These are phyloP conservation scores for Andrena bucephala DNA, from an alignment of 2,888 invertebrate genomes.

Conservation along the genomic window DNA sequence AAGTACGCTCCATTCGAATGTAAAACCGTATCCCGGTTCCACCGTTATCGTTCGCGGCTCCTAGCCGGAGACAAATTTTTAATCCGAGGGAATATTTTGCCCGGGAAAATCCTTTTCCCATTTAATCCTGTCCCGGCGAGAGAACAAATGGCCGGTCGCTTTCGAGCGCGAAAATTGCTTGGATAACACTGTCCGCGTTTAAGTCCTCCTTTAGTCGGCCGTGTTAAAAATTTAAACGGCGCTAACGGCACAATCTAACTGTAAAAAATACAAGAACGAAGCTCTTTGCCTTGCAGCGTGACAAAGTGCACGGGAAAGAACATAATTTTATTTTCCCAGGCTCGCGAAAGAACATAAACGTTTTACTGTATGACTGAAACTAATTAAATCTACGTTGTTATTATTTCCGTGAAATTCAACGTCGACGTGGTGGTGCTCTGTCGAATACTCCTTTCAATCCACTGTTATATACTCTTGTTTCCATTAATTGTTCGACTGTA, in stretches of 20 bases:
- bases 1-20: conserved; percentile 9
- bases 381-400: neutral
- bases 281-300: neutral
- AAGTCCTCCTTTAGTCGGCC: conserved; percentile 1
- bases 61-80: conserved; percentile 34
- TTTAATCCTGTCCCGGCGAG: conserved; percentile 34
- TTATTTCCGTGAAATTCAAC: neutral
- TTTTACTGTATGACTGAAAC: neutral
- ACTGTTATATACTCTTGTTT: neutral
- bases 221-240: conserved; percentile 27
- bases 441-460: neutral
- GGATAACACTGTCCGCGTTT: conserved; percentile 33
- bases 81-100: conserved; percentile 35
- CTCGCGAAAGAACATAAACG: neutral
- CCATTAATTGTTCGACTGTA: neutral
- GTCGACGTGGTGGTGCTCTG: neutral
- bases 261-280: neutral
- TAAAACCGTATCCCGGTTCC: neutral
- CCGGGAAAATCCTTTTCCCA: conserved; percentile 26
- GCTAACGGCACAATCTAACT: conserved; percentile 20
- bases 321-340: neutral
- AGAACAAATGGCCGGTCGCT: conserved; percentile 34
- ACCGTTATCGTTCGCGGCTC: neutral
- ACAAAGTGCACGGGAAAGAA: neutral
- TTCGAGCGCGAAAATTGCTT: conserved; percentile 15